Evolutionary conservation across 2,797 vertebrate genomes (phyloP).

Genomic region (Melanotaenia boesemani): DNA sequence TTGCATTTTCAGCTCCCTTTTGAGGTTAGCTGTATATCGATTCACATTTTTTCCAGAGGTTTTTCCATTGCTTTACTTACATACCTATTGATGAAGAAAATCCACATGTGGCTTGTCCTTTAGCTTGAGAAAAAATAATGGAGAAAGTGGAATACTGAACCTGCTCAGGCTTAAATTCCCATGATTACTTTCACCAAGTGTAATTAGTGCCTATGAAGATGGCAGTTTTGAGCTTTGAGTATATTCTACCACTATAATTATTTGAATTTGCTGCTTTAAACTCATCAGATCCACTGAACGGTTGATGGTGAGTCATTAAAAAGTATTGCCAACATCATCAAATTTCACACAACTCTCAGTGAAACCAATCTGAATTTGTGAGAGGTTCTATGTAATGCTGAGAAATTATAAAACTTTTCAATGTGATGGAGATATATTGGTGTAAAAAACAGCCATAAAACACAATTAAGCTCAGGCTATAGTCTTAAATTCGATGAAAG

Average conservation of each 20-base stretch:
- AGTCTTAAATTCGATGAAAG: too few relatives aligned
- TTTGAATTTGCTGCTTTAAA: background rate
- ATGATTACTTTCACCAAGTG: background rate
- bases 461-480: too few relatives aligned
- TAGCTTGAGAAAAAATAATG: constrained; percentile 10
- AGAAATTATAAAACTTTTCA: background rate
- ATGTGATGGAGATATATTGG: background rate
- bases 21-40: constrained; percentile 36
- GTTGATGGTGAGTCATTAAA: background rate
- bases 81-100: constrained; percentile 19
- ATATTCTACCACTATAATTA: background rate
- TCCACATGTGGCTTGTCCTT: constrained; percentile 29
- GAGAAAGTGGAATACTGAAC: background rate
- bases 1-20: constrained; percentile 58
- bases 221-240: background rate
- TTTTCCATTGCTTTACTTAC: constrained; percentile 42
- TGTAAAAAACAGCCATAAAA: background rate
- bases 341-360: background rate
- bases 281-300: background rate
- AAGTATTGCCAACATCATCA: background rate
- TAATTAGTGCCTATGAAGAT: background rate
- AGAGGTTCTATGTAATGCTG: background rate
- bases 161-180: background rate
- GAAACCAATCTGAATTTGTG: background rate
- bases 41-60: constrained; percentile 16